Conservation (phyloP, 1,140 invertebrate species). For the Scaptomyza montana region DNA sequence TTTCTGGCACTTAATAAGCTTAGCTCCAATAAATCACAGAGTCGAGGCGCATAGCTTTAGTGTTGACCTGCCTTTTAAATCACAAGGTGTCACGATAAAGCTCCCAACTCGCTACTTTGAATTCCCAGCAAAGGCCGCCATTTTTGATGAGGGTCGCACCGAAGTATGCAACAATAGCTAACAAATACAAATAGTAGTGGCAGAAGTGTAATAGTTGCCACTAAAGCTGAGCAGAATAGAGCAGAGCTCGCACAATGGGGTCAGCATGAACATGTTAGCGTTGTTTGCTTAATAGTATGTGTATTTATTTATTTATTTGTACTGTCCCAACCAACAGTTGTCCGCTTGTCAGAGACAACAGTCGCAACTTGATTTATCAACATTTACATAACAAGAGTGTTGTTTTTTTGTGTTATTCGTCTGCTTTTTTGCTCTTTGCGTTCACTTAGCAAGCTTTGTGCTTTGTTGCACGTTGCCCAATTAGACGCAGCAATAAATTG, state of each 20-base stretch:
- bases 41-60: slow-evolving; percentile 45
- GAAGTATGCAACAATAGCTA: slow-evolving; percentile 46
- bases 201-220: neutral
- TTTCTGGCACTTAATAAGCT: slow-evolving; percentile 65
- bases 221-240: neutral
- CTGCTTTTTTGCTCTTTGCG: neutral
- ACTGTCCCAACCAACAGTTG: slow-evolving; percentile 65
- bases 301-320: slow-evolving; percentile 73
- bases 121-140: slow-evolving; percentile 22
- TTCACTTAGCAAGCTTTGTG: neutral
- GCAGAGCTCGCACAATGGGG: slow-evolving; percentile 48
- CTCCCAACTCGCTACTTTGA: neutral
- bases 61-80: slow-evolving; percentile 76
- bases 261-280: slow-evolving; percentile 56
- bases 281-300: slow-evolving; percentile 51
- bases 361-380: slow-evolving; percentile 72
- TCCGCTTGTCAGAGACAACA: slow-evolving; percentile 72
- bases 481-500: slow-evolving; percentile 79
- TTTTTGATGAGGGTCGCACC: slow-evolving; percentile 66
- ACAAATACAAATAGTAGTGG: slow-evolving; percentile 5
- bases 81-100: slow-evolving; percentile 68
- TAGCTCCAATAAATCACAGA: slow-evolving; percentile 62
- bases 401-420: neutral
- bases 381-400: slow-evolving; percentile 63
- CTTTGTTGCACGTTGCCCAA: slow-evolving; percentile 59